phyloP scores from a whole-genome alignment of 2,888 invertebrate species.

The Ephialtes manifestator region DNA sequence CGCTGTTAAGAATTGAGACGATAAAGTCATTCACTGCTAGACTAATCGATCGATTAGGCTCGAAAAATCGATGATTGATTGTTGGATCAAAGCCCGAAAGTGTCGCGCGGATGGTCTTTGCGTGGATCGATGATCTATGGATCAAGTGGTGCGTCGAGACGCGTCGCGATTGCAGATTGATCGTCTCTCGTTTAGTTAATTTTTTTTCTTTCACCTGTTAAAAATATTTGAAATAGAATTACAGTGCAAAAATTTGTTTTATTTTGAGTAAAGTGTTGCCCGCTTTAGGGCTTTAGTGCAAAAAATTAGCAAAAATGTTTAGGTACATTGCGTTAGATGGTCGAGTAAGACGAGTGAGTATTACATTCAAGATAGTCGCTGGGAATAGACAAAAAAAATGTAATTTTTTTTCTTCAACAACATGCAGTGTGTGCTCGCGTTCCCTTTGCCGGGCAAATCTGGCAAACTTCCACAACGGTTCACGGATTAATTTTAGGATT shows the following conservation, averaged over 20 bases:
- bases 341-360: constrained; percentile 66
- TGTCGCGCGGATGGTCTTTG: constrained; percentile 18
- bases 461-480: constrained; percentile 76
- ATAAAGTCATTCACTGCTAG: constrained; percentile 66
- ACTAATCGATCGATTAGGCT: constrained; percentile 56
- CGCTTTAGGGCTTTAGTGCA: neutral
- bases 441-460: constrained; percentile 67
- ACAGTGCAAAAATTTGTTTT: neutral
- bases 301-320: constrained; percentile 59
- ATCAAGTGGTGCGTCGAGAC: constrained; percentile 11
- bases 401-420: constrained; percentile 51
- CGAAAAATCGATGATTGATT: constrained; percentile 47
- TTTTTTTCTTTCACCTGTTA: neutral
- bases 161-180: constrained; percentile 31
- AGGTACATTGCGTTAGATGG: constrained; percentile 62
- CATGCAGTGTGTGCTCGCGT: constrained; percentile 50
- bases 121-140: constrained; percentile 35
- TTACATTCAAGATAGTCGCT: constrained; percentile 32
- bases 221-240: neutral
- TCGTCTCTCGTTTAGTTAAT: constrained; percentile 1
- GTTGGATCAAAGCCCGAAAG: constrained; percentile 37
- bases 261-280: neutral
- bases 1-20: neutral
- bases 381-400: constrained; percentile 52
- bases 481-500: constrained; percentile 77